Evolutionary conservation across 2,888 invertebrate species (phyloP).

Genomic region (Tetragnatha montana): DNA sequence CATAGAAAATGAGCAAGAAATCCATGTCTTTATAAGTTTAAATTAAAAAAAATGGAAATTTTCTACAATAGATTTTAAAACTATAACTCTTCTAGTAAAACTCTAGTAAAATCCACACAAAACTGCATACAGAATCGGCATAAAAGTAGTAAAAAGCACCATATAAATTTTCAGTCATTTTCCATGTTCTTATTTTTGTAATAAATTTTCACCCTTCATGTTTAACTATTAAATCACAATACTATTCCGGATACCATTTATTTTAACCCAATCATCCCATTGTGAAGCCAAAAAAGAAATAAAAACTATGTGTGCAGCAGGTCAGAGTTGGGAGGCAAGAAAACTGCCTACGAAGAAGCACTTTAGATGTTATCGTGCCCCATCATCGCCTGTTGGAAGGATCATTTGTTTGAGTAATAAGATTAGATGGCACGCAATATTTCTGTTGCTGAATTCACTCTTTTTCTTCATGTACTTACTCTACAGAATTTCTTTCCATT

Average conservation of each 20-base stretch:
- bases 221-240: too few relatives aligned
- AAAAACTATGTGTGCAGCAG: background rate
- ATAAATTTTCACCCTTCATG: too few relatives aligned
- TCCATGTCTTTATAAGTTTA: too few relatives aligned
- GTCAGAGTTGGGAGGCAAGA: background rate
- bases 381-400: conserved; percentile 1
- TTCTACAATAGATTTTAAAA: too few relatives aligned
- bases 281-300: conserved; percentile 40
- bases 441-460: background rate
- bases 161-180: background rate
- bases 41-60: too few relatives aligned
- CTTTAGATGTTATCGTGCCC: conserved; percentile 1
- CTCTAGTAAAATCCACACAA: too few relatives aligned
- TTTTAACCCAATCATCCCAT: conserved; percentile 21
- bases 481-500: too few relatives aligned
- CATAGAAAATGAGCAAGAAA: too few relatives aligned
- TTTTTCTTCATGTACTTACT: background rate
- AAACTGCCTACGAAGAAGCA: conserved; percentile 8
- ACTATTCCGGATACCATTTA: too few relatives aligned
- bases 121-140: too few relatives aligned
- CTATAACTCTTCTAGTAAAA: too few relatives aligned
- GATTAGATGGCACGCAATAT: conserved; percentile 9
- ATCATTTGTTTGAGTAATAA: conserved; percentile 38
- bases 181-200: background rate
- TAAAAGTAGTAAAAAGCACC: background rate